A percentile compares a stretch with the other conserved stretches of the same genome.
Evolutionary conservation across 2,888 invertebrate species (phyloP).

Genomic region (Laothoe populi): DNA sequence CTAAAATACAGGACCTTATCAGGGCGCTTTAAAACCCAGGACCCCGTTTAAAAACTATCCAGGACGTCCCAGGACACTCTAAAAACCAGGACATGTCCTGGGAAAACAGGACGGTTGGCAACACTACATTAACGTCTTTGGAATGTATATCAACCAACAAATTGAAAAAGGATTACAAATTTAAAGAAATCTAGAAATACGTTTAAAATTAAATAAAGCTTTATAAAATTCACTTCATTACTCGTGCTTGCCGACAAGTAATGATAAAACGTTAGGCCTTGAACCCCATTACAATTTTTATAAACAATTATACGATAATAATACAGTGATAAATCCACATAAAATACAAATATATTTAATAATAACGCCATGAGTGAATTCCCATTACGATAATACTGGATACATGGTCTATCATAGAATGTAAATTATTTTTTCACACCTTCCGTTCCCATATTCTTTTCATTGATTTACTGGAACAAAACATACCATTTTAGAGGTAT

Average conservation of each 20-base stretch:
- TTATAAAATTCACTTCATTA: slow-evolving; percentile 31
- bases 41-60: no score
- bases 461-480: slow-evolving; percentile 16
- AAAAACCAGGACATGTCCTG: no score
- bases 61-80: no score
- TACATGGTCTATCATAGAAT: slow-evolving; percentile 53
- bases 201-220: background rate
- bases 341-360: slow-evolving; percentile 55
- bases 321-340: slow-evolving; percentile 53
- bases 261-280: slow-evolving; percentile 50
- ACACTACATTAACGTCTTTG: no score
- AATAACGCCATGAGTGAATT: slow-evolving; percentile 48
- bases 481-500: background rate
- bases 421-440: slow-evolving; percentile 44
- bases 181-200: slow-evolving; percentile 1
- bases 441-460: slow-evolving; percentile 25
- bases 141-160: slow-evolving; percentile 20
- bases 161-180: background rate
- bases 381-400: slow-evolving; percentile 54
- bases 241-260: slow-evolving; percentile 40
- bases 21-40: no score
- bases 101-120: no score
- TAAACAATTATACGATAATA: slow-evolving; percentile 40
- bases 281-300: slow-evolving; percentile 49
- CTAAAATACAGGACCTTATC: no score